phyloP scores from a whole-genome alignment of 1,140 invertebrate genomes.

The Bursaphelenchus mucronatus region DNA sequence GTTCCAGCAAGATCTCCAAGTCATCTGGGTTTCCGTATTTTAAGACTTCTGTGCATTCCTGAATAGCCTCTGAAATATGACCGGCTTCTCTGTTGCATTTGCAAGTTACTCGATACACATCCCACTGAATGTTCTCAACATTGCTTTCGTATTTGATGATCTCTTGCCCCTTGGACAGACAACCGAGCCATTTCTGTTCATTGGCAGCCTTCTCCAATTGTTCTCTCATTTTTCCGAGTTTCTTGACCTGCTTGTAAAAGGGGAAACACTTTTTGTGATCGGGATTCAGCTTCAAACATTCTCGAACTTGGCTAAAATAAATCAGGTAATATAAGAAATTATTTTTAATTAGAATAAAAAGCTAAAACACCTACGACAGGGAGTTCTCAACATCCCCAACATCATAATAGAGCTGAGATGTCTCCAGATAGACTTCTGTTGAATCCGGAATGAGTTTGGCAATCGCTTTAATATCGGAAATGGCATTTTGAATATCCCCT shows the following conservation, averaged over 20 bases:
- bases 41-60: conserved; percentile 75
- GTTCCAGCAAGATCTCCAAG: conserved; percentile 77
- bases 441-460: conserved; percentile 86
- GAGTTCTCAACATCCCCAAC: conserved; percentile 85
- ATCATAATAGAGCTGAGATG: conserved; percentile 78
- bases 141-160: conserved; percentile 71
- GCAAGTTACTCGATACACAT: conserved; percentile 67
- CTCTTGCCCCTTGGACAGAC: conserved; percentile 71
- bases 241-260: conserved; percentile 95
- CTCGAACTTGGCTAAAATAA: conserved; percentile 75
- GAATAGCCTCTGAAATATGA: conserved; percentile 68
- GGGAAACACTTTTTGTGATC: conserved; percentile 92
- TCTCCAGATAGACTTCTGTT: conserved; percentile 78
- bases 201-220: conserved; percentile 72
- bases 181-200: conserved; percentile 71
- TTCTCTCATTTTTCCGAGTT: conserved; percentile 79
- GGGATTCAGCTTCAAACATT: conserved; percentile 94
- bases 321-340: conserved; percentile 8
- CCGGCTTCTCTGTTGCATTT: conserved; percentile 65
- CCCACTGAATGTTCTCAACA: conserved; percentile 71
- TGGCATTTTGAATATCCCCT: conserved; percentile 79
- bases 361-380: conserved; percentile 69
- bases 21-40: conserved; percentile 71
- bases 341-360: not conserved
- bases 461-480: conserved; percentile 80